Evolutionary conservation across 2,888 invertebrate genomes (phyloP).

Genomic region (Amiota communis): DNA sequence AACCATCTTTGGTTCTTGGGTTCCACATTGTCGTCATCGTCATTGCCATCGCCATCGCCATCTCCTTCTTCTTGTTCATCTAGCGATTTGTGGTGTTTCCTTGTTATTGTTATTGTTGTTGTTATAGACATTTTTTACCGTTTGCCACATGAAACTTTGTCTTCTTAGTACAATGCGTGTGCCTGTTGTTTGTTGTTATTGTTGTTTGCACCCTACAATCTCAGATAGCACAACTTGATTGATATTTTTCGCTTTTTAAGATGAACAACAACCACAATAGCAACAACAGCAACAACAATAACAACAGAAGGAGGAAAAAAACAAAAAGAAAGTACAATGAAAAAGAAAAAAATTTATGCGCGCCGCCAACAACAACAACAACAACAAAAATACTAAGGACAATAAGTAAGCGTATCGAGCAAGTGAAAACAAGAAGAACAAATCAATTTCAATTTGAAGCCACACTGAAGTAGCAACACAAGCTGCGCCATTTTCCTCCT

Average conservation of each 20-base stretch:
- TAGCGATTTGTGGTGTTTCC: conserved; percentile 26
- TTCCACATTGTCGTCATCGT: conserved; percentile 19
- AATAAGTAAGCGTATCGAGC: too few species aligned
- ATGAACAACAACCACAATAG: too few species aligned
- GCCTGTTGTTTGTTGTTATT: background rate
- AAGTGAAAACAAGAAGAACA: background rate
- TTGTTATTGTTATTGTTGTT: conserved; percentile 24
- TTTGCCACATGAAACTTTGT: conserved; percentile 15
- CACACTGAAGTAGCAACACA: background rate
- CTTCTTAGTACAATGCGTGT: conserved; percentile 13
- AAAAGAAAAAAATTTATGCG: conserved; percentile 49
- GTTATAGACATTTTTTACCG: conserved; percentile 23
- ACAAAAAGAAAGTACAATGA: too few species aligned
- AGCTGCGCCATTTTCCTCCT: conserved; percentile 50
- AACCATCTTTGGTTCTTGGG: too few species aligned
- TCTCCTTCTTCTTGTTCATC: conserved; percentile 18
- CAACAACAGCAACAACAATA: too few species aligned
- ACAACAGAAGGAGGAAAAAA: too few species aligned
- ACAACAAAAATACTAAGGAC: too few species aligned
- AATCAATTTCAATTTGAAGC: conserved; percentile 23
- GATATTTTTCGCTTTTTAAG: conserved; percentile 49
- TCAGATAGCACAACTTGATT: conserved; percentile 61
- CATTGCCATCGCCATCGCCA: conserved; percentile 9
- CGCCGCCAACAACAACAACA: background rate
- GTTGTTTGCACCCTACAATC: conserved; percentile 41